Conservation (phyloP, 2,797 vertebrate species). For the Microctenopoma steveboyesi region DNA sequence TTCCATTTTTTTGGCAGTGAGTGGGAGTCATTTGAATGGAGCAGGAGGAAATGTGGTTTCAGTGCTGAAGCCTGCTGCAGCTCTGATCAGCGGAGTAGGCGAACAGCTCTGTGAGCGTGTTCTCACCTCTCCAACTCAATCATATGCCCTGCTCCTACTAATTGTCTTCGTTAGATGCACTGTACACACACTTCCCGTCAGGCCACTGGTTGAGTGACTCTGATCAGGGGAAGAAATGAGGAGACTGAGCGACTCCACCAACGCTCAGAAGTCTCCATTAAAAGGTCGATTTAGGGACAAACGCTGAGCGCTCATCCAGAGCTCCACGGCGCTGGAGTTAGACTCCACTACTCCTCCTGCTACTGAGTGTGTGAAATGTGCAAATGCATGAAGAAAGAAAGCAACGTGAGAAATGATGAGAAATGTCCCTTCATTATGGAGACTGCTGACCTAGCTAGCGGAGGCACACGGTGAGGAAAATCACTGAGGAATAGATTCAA, state of each 20-base stretch:
- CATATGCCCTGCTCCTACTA: no score
- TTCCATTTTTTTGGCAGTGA: no score
- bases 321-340: not conserved
- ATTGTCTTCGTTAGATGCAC: no score
- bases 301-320: not conserved
- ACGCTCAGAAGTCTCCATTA: not conserved
- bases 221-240: not conserved
- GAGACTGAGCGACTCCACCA: not conserved
- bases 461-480: conserved; percentile 20
- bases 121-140: no score
- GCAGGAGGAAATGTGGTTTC: no score
- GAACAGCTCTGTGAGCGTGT: no score
- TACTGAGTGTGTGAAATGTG: conserved; percentile 22
- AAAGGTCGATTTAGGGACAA: not conserved
- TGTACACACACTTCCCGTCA: no score
- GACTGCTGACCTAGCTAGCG: conserved; percentile 42
- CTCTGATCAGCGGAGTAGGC: no score
- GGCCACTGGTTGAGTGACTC: not conserved
- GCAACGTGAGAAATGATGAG: conserved; percentile 42
- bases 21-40: no score
- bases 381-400: conserved; percentile 23
- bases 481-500: conserved; percentile 46
- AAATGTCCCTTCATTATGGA: conserved; percentile 29
- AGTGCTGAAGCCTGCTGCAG: no score
- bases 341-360: conserved; percentile 5